Conservation (phyloP, 2,888 invertebrate species). For the Cantharis flavilabris region DNA sequence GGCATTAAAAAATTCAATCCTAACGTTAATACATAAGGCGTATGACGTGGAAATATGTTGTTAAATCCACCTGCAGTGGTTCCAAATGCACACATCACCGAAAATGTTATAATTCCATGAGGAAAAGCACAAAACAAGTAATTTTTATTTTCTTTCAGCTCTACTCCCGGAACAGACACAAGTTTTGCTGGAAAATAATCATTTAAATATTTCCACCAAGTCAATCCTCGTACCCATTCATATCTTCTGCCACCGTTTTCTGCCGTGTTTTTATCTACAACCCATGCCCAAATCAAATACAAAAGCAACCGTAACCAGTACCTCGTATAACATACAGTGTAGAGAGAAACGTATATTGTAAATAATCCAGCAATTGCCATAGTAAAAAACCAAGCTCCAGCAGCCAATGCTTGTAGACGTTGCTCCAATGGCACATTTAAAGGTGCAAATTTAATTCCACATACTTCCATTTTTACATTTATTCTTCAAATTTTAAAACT, state of each 20-base stretch:
- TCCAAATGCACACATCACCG: constrained; percentile 78
- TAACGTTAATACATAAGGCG: constrained; percentile 60
- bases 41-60: constrained; percentile 59
- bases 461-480: constrained; percentile 46
- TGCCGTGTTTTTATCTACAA: constrained; percentile 63
- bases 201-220: constrained; percentile 73
- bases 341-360: constrained; percentile 60
- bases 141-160: constrained; percentile 78
- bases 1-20: constrained; percentile 73
- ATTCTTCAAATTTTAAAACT: too few species aligned
- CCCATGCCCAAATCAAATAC: constrained; percentile 68
- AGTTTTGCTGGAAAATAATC: constrained; percentile 86
- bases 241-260: constrained; percentile 59
- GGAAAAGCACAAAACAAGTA: constrained; percentile 83
- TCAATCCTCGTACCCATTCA: constrained; percentile 62
- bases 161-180: constrained; percentile 82
- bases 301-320: constrained; percentile 61
- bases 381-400: constrained; percentile 71
- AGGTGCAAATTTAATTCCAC: constrained; percentile 88
- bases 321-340: constrained; percentile 61
- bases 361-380: constrained; percentile 65
- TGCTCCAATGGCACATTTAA: constrained; percentile 73
- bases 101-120: constrained; percentile 82
- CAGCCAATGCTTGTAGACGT: constrained; percentile 82
- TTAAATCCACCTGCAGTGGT: constrained; percentile 64